phyloP scores from a whole-genome alignment of 2,113 vertebrate species.

The Ahaetulla prasina region DNA sequence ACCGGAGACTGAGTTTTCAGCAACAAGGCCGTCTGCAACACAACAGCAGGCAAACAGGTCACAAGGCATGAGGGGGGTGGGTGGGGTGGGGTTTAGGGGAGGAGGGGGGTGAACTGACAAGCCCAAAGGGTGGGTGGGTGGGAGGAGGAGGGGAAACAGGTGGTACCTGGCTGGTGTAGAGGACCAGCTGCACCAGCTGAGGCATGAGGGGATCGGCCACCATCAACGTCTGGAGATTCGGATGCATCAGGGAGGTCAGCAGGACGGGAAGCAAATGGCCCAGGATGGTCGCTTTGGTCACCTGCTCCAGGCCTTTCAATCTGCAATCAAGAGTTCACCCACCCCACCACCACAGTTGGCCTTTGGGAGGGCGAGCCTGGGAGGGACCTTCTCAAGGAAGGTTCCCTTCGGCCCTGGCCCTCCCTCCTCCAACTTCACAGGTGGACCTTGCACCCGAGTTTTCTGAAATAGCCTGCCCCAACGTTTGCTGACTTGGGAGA shows the following conservation, averaged over 20 bases:
- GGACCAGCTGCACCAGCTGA: conserved; percentile 93
- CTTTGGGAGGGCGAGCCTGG: neutral
- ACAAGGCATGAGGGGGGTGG: neutral
- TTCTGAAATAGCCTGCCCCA: neutral
- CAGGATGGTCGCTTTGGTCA: conserved; percentile 96
- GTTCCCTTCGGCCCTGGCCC: neutral
- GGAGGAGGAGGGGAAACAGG: neutral
- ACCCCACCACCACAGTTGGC: neutral
- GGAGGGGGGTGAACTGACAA: no score
- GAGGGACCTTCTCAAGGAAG: neutral
- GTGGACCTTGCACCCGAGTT: neutral
- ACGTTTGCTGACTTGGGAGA: neutral
- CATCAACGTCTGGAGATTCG: conserved; percentile 90
- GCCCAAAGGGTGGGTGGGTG: no score
- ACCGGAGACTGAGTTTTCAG: conserved; percentile 92
- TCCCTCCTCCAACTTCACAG: neutral
- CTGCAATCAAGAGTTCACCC: conserved; percentile 63
- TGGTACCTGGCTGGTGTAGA: conserved; percentile 94
- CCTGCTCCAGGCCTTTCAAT: conserved; percentile 93
- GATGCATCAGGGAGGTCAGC: conserved; percentile 95
- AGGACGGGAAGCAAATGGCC: conserved; percentile 93
- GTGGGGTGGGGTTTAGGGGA: no score
- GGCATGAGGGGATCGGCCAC: conserved; percentile 97
- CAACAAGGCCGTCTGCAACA: conserved; percentile 88
- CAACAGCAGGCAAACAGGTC: neutral